Conservation (phyloP, 1,140 invertebrate genomes). For the Zelostemma sp. region DNA sequence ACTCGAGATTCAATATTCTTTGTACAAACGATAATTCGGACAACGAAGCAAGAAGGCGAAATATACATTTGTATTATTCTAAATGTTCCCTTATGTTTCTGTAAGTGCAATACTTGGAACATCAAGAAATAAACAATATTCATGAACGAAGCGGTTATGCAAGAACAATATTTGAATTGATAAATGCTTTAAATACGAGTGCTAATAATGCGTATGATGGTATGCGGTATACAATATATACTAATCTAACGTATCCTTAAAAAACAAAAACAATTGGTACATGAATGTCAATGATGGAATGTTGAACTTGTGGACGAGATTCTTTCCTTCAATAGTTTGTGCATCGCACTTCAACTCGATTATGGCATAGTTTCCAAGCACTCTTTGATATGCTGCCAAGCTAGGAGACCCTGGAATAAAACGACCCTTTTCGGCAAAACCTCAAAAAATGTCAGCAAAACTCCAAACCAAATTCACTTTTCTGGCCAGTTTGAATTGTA, state of each 20-base stretch:
- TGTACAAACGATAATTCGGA: no score
- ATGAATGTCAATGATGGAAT: conserved; percentile 33
- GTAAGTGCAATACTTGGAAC: no score
- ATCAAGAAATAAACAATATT: no score
- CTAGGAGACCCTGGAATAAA: conserved; percentile 73
- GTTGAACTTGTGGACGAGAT: conserved; percentile 23
- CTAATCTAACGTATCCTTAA: conserved; percentile 28
- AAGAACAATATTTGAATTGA: neutral
- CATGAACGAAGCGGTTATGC: neutral
- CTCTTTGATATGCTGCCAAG: conserved; percentile 81
- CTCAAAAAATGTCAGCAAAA: no score
- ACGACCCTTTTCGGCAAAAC: no score
- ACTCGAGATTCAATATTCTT: no score
- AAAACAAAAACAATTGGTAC: conserved; percentile 45
- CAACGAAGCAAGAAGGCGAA: no score
- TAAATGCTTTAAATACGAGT: conserved; percentile 12
- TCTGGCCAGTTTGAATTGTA: conserved; percentile 85
- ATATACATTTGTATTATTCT: no score
- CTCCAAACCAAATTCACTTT: conserved; percentile 73
- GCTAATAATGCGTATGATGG: conserved; percentile 17
- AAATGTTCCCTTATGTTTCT: no score
- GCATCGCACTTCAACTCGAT: conserved; percentile 9
- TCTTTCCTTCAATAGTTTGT: no score
- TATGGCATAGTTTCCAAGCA: conserved; percentile 80
- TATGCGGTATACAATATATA: no score